Evolutionary conservation across 2,113 vertebrate genomes (phyloP), one percentile per base, ranked within the genome.

Genomic region (Litocranius walleri): DNA sequence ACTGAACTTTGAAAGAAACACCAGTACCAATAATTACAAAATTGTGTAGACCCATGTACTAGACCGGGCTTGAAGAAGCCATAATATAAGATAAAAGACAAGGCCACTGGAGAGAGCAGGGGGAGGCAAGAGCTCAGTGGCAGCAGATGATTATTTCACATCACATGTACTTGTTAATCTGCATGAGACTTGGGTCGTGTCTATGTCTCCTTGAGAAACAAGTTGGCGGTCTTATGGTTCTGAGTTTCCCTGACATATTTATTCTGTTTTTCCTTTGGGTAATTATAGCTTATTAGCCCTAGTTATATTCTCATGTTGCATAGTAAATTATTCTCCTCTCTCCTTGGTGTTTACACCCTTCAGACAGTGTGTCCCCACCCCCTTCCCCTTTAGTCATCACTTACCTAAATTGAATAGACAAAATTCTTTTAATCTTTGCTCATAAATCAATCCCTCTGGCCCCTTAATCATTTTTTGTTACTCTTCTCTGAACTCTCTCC

Each of bases 341-440:
- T 95, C 62, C 84, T 97, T 43, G 78, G 89, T 97, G 80, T 98
- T 98, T 98, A 97, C 83, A 94, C 90, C 74, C 87, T 97, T 98
- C 87, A 98, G 96, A 98, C 80, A 97, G 93, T 97, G 89, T 90
- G 21, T 95, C 56, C 87, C 94, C 87, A 96, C 95, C 91, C 67
- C 33, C 27, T 97, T 86, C 45, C 94, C 91, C 83, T 92, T 97
- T 97, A 98, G 97, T 98, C 97, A 98, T 98, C 92, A 97, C 93
- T 97, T 97, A 96, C 91, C 57, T 98, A 97, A 97, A 97, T 87
- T 96, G 96, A 94, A 97, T 97, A 97, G 97, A 97, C 94, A 92
- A 95, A 97, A 97, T 98, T 96, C 93, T 97, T 98, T 98, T 98
- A 92, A 98, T 98, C 96, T 97, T 98, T 92, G 62, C 98, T 98